Base-by-base conservation (phyloP, 2,888 invertebrate genomes). In the Cynaeus angustus region DNA sequence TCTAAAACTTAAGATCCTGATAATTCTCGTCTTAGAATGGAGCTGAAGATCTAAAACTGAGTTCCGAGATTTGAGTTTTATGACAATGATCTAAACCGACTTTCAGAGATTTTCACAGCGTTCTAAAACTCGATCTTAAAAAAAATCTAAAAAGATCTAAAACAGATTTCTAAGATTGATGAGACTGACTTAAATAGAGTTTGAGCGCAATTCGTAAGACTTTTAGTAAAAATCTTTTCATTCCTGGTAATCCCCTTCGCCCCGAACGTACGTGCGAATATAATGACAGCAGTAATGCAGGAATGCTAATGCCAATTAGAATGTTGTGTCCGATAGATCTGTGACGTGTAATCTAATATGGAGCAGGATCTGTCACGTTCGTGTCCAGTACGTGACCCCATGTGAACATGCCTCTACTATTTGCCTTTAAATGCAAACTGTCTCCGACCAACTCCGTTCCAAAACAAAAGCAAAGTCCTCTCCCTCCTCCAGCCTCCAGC, bases 351-450 rank as follows among this genome's bases (percentile, higher is more conserved):
- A 85, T 85, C 85, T 84, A 85, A 85, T 84, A 84, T 84, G 80
- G 82, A 82, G 77, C 80, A 78, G 83, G 83, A 83, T 84, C 83
- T 82, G 84, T 84, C 85, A 85, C 85, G 85, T 85, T 83, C 79
- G 75, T 77, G 81, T 81, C 79, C 82, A 79, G 82, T 83, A 84
- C 84, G 84, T 84, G 84, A 83, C 83, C 82, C 80, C 80, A 83
- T 83, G 82, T 83, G 83, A 82, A 83, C 83, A 83, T 80, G 79
- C 71, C 14, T 21, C 41, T 74, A 77, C 74, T 79, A 78, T 81
- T 81, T 81, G 79, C 80, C 79, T 80, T 81, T 80, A 80, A 78
- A 77, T 78, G 69, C 76, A 73, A 74, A 71, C 73, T 68, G 71
- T 55, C 68, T 61, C 66, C 71, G 72, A 75, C 73, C 48, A 21